Evolutionary conservation across 2,113 vertebrate genomes (phyloP).

Genomic region (Barbus barbus): DNA sequence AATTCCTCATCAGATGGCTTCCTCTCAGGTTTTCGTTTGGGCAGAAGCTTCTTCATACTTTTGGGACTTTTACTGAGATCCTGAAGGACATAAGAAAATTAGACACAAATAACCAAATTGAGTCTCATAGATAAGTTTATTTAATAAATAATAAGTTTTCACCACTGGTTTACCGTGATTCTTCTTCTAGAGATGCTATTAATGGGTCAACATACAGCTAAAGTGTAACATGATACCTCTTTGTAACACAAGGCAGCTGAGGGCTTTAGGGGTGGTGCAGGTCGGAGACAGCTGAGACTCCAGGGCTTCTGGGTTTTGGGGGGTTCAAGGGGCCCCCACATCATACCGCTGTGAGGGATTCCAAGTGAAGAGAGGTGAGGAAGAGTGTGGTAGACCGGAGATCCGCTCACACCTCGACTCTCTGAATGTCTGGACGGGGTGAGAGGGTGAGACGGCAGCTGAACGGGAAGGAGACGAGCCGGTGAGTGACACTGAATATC

Average conservation of each 20-base stretch:
- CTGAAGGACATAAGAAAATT: slow-evolving; percentile 61
- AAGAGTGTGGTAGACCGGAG: slow-evolving; percentile 85
- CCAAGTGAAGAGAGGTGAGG: slow-evolving; percentile 85
- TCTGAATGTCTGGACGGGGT: slow-evolving; percentile 89
- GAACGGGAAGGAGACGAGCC: slow-evolving; percentile 21
- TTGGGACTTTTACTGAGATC: slow-evolving; percentile 96
- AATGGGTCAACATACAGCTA: neutral
- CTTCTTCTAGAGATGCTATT: neutral
- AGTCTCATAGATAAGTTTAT: too few species aligned
- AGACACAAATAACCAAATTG: slow-evolving; percentile 2
- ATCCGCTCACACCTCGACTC: slow-evolving; percentile 77
- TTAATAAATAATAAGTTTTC: neutral
- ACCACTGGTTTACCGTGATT: neutral
- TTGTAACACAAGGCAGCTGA: slow-evolving; percentile 95
- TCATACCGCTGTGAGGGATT: slow-evolving; percentile 77
- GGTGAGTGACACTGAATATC: neutral
- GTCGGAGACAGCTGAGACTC: slow-evolving; percentile 96
- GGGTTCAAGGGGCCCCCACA: slow-evolving; percentile 91
- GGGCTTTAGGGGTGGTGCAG: slow-evolving; percentile 88
- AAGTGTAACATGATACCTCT: slow-evolving; percentile 78
- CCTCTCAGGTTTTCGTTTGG: slow-evolving; percentile 93
- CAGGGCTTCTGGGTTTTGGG: slow-evolving; percentile 92
- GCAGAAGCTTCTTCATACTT: slow-evolving; percentile 96
- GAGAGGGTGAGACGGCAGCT: slow-evolving; percentile 88
- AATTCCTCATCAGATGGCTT: slow-evolving; percentile 97